Evolutionary conservation across 2,113 vertebrate genomes (phyloP), one percentile per base, ranked within the genome.

Genomic region (Galbula dea): DNA sequence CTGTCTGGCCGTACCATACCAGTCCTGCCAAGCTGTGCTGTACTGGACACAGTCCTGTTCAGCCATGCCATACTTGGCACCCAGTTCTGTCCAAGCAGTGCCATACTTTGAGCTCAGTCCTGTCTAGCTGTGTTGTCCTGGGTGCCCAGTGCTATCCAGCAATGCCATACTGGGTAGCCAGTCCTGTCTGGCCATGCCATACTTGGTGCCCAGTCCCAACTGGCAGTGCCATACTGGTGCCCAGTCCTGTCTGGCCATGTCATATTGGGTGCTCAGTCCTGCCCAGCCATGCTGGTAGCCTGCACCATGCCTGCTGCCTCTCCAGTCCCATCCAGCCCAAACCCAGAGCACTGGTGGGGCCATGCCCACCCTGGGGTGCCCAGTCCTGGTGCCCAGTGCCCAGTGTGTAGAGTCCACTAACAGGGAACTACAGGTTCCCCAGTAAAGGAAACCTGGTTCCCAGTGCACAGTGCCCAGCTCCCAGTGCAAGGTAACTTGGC

Each of bases 51-150:
- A 36, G 16, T 26, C 10, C 26, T 0, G 0, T 2, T 16, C 4
- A 5, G 17, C 45, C 0, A 1, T 32, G 37, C 32, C 7, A 3
- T 6, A 37, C 39, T 21, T 36, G 81, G 21, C 1, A 0, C 15
- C 61, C 41, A 48, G 32, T 17, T 10, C 45, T 6, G 1, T 4
- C n/a, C 43, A 3, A 2, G 55, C 49, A 0, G 6, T 52, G 46
- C 46, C 7, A 12, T 13, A 32, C 15, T n/a, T n/a, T n/a, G 22
- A 18, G 0, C 12, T 49, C 41, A 48, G 32, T 17, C 12, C 45
- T 7, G 1, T 4, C 46, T 29, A 2, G 57, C 51, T 0, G 5
- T 54, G 48, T 39, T 5, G 9, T 12, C 23, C 16, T 4, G 51
- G 49, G 12, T 1, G 1, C 30, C 9, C 61, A 41, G 30, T 58